phyloP scores from a whole-genome alignment of 23 tunicate genomes.

The Styela plicata region DNA sequence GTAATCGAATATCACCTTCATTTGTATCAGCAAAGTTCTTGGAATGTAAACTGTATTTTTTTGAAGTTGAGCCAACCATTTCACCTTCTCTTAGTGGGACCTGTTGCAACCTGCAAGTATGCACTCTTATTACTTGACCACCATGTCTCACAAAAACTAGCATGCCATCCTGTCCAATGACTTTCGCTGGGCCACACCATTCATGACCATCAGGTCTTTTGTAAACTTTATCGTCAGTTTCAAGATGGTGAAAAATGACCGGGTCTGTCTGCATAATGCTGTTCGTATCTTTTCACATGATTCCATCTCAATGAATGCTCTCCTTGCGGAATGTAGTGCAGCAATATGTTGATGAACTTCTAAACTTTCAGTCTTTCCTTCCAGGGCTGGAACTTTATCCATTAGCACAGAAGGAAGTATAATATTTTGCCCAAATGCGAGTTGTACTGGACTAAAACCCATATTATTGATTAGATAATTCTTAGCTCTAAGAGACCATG shows the following conservation, averaged over 20 bases:
- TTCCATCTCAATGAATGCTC: too few species aligned
- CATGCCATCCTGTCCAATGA: conserved; percentile 27
- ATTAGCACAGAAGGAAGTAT: neutral
- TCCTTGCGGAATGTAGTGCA: too few species aligned
- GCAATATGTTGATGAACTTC: conserved; percentile 3
- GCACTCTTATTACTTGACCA: conserved; percentile 19
- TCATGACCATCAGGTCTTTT: neutral
- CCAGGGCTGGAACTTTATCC: conserved; percentile 14
- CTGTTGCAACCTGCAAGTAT: conserved; percentile 22
- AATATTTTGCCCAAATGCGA: conserved; percentile 18
- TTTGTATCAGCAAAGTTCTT: neutral
- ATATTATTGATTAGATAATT: conserved; percentile 3
- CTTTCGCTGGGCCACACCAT: conserved; percentile 24
- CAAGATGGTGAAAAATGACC: neutral
- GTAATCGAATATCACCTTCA: too few species aligned
- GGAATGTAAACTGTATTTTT: neutral
- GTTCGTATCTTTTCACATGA: too few species aligned
- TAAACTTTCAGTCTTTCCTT: conserved; percentile 6
- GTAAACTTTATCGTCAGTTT: conserved; percentile 3
- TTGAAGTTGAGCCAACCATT: too few species aligned
- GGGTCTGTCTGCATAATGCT: conserved; percentile 7
- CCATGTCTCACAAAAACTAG: conserved; percentile 29
- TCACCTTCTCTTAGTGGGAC: too few species aligned
- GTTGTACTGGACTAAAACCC: conserved; percentile 27
- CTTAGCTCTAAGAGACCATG: conserved; percentile 28